These are phyloP conservation scores for Leptobrachium ailaonicum DNA, from an alignment of 2,113 vertebrate genomes.

Conservation along the genomic window DNA sequence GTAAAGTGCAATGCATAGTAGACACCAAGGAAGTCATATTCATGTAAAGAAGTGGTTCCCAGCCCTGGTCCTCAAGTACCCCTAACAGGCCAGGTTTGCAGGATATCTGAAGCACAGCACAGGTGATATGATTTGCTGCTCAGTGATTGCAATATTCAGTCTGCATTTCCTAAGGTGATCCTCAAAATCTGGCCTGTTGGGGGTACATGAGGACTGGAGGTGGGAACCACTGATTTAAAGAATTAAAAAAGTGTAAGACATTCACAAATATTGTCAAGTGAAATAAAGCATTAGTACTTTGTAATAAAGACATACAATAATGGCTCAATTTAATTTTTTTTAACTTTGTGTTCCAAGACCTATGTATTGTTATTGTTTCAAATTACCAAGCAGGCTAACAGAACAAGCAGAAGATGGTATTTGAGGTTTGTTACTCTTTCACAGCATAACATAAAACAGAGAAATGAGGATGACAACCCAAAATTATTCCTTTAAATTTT, in stretches of 20 bases:
- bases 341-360: conserved; percentile 22
- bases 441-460: conserved; percentile 48
- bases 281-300: not conserved
- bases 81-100: too few relatives aligned
- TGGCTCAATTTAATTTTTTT: not conserved
- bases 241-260: too few relatives aligned
- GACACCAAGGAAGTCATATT: not conserved
- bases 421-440: conserved; percentile 47
- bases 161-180: too few relatives aligned
- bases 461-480: conserved; percentile 31
- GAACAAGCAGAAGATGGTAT: conserved; percentile 39
- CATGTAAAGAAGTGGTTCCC: not conserved
- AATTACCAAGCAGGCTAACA: conserved; percentile 43
- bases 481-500: conserved; percentile 34
- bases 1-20: too few relatives aligned
- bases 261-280: not conserved
- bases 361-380: conserved; percentile 47
- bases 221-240: too few relatives aligned
- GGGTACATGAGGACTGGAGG: too few relatives aligned
- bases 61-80: too few relatives aligned
- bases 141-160: too few relatives aligned
- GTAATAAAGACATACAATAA: conserved; percentile 25
- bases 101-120: too few relatives aligned
- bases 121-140: too few relatives aligned
- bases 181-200: too few relatives aligned